Evolutionary conservation across 2,888 invertebrate species (phyloP).

Genomic region (Chironomus tentans): DNA sequence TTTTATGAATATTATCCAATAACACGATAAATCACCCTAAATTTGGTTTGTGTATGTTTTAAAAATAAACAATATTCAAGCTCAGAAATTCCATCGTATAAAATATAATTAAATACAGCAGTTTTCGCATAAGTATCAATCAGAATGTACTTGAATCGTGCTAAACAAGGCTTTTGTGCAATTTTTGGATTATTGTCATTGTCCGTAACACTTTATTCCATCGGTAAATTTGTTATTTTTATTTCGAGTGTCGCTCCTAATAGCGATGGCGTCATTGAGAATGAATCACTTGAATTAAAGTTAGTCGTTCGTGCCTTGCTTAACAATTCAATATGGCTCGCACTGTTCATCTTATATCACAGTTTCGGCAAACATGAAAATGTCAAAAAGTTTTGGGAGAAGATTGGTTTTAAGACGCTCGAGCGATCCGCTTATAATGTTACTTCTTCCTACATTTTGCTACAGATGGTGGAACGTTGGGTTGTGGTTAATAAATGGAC

Average conservation of each 20-base stretch:
- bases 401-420: slow-evolving; percentile 40
- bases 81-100: too few species aligned
- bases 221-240: slow-evolving; percentile 47
- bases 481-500: slow-evolving; percentile 41
- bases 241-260: slow-evolving; percentile 41
- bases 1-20: too few species aligned
- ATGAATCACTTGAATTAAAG: neutral
- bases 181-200: slow-evolving; percentile 39
- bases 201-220: slow-evolving; percentile 45
- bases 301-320: slow-evolving; percentile 36
- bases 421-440: slow-evolving; percentile 45
- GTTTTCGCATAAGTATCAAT: neutral
- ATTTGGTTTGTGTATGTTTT: neutral
- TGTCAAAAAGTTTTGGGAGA: slow-evolving; percentile 43
- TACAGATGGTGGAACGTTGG: slow-evolving; percentile 48
- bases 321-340: slow-evolving; percentile 44
- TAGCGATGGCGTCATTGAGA: slow-evolving; percentile 9
- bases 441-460: slow-evolving; percentile 34
- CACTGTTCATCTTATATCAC: slow-evolving; percentile 50
- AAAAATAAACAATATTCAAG: neutral
- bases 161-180: neutral
- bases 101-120: neutral
- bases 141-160: neutral
- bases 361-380: slow-evolving; percentile 46
- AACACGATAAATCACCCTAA: too few species aligned